phyloP scores from a whole-genome alignment of 1,140 invertebrate genomes.

The Drosophila seguyi region DNA sequence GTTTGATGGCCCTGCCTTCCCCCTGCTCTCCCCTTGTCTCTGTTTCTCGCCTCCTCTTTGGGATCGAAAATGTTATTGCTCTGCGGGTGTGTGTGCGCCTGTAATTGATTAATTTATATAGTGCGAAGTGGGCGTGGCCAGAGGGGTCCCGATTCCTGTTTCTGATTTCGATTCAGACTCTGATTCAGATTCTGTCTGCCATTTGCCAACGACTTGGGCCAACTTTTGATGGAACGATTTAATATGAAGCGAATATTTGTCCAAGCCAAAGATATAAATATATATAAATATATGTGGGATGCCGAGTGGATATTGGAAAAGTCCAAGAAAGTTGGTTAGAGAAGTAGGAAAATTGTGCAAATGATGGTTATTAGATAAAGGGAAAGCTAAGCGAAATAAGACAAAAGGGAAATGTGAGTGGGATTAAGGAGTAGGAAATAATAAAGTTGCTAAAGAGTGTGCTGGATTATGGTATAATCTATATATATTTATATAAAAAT shows the following conservation, averaged over 20 bases:
- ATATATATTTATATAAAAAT: neutral
- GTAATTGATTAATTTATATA: slow-evolving; percentile 81
- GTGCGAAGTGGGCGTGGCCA: slow-evolving; percentile 39
- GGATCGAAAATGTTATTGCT: slow-evolving; percentile 57
- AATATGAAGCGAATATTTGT: slow-evolving; percentile 5
- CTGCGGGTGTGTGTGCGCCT: slow-evolving; percentile 32
- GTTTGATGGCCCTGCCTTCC: slow-evolving; percentile 47
- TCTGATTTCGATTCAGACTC: slow-evolving; percentile 9
- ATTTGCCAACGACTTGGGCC: slow-evolving; percentile 1
- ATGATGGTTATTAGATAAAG: neutral
- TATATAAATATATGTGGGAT: neutral
- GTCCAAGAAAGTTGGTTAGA: neutral
- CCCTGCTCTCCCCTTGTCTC: neutral
- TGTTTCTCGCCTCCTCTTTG: slow-evolving; percentile 12
- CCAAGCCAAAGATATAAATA: neutral
- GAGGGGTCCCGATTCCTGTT: slow-evolving; percentile 4
- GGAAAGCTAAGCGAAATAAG: neutral
- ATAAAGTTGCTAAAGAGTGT: neutral
- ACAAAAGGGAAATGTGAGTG: neutral
- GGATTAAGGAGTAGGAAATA: neutral
- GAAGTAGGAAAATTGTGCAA: neutral
- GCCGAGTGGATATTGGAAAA: neutral
- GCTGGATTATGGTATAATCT: neutral
- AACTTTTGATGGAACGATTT: slow-evolving; percentile 29
- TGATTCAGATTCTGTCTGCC: slow-evolving; percentile 15